These are phyloP conservation scores for Mesitornis unicolor DNA, from an alignment of 2,113 vertebrate species.

Conservation along the genomic window DNA sequence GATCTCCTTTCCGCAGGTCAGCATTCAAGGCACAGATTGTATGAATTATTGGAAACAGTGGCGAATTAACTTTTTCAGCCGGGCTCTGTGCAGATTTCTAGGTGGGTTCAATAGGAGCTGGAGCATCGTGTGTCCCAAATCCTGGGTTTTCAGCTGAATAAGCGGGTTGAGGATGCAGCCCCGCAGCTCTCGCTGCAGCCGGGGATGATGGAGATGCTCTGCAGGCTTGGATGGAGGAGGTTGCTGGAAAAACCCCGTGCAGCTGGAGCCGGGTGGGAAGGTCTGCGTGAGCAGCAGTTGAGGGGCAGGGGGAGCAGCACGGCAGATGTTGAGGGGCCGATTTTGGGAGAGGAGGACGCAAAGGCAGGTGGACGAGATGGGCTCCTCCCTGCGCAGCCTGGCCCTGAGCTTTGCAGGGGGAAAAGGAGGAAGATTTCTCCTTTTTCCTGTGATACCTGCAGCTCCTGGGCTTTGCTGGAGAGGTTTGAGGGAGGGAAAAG, in stretches of 20 bases:
- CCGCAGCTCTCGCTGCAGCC: accelerated
- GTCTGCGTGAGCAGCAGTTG: slow-evolving; percentile 18
- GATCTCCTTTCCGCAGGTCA: not conserved
- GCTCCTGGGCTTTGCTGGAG: not conserved
- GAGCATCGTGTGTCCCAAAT: not conserved
- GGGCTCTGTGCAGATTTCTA: not conserved
- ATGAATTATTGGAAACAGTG: not conserved
- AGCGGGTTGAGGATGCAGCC: not conserved
- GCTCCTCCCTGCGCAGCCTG: not conserved
- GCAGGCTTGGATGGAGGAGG: not conserved
- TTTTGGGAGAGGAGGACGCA: not conserved
- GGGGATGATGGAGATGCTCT: not conserved
- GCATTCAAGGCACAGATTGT: not conserved
- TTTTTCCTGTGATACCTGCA: not conserved
- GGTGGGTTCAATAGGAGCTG: not conserved
- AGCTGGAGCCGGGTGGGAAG: not conserved
- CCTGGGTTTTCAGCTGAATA: not conserved
- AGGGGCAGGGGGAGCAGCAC: not conserved
- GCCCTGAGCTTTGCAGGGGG: not conserved
- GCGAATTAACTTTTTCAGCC: not conserved
- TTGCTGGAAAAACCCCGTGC: not conserved
- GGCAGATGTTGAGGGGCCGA: not conserved
- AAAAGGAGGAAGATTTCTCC: not conserved
- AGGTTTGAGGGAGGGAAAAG: accelerated
- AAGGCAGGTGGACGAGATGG: not conserved